A percentile compares a stretch with the other conserved stretches of the same genome.
Conservation (phyloP, 2,797 vertebrate genomes). For the Pangasius mekongensis region DNA sequence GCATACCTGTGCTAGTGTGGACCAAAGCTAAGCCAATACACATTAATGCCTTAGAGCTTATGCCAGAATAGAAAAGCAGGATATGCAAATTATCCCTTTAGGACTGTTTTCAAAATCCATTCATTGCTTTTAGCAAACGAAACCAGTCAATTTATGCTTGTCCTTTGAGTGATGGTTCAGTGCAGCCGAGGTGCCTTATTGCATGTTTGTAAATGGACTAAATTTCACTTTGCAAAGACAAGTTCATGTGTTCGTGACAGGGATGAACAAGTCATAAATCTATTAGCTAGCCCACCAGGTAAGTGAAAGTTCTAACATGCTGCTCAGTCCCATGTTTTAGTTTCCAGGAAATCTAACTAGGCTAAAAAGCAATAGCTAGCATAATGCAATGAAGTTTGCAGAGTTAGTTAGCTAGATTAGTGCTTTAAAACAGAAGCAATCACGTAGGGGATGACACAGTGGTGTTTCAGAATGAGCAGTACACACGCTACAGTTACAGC, state of each 20-base stretch:
- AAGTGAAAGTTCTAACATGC: neutral
- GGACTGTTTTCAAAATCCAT: conserved; percentile 29
- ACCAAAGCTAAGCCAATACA: neutral
- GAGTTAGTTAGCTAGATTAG: neutral
- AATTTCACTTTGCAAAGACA: neutral
- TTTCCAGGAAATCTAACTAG: neutral
- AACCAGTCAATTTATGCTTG: neutral
- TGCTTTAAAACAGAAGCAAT: neutral
- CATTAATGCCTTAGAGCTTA: no score
- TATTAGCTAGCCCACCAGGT: neutral
- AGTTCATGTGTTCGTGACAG: neutral
- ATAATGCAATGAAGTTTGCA: no score
- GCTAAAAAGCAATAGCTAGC: neutral
- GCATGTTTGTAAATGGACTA: neutral
- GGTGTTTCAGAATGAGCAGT: neutral
- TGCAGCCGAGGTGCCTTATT: neutral
- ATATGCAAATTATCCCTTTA: conserved; percentile 45
- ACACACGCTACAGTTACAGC: neutral
- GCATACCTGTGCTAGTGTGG: neutral
- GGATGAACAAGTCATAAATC: neutral
- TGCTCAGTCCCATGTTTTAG: neutral
- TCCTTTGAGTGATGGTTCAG: no score
- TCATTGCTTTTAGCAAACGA: neutral
- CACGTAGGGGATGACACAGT: no score
- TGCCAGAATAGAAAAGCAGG: neutral